Evolutionary conservation across 2,888 invertebrate species (phyloP), one percentile per base, ranked within the genome.

Genomic region (Masnerella sp.): DNA sequence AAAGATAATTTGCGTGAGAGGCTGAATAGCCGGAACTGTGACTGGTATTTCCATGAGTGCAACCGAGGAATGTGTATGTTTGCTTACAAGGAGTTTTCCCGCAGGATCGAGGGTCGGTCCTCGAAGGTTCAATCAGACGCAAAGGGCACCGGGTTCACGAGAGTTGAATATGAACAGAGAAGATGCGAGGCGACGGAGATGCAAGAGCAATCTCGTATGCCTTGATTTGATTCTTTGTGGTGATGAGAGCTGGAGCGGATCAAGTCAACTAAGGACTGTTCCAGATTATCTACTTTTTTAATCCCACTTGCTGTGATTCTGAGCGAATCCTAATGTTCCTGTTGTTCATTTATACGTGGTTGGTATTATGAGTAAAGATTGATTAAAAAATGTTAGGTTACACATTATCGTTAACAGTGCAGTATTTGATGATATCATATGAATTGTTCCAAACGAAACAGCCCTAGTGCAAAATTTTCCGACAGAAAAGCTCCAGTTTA

Each of bases 161-260:
- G 78, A 61, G 71, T 77, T 81, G 81, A 82, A 81, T 81, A 79
- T 74, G 58, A 62, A 75, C 70, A 76, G 74, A 73, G 77, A 71
- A 77, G 65, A 73, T 72, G 74, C 56, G 59, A 75, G 34, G 45
- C 56, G 74, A 64, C 40, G 71, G 76, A 61, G 69, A 74, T 7
- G 68, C 30, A 49, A 62, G 69, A 77, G 77, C 78, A 79, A 80
- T 80, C 79, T 80, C 76, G 75, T 74, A 64, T 75, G 67, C 74
- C 69, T 79, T 80, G 79, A 80, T 80, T 80, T 80, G 79, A 80
- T 80, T 80, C 78, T 80, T 79, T 80, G 83, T 84, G 82, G 81
- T 77, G 82, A 82, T 80, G 81, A 79, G 78, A 83, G 82, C 82
- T 83, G 82, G 81, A 83, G 79, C 78, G 79, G 78, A 81, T 83